Evolutionary conservation across 2,888 invertebrate genomes (phyloP).

Genomic region (Panopea generosa): DNA sequence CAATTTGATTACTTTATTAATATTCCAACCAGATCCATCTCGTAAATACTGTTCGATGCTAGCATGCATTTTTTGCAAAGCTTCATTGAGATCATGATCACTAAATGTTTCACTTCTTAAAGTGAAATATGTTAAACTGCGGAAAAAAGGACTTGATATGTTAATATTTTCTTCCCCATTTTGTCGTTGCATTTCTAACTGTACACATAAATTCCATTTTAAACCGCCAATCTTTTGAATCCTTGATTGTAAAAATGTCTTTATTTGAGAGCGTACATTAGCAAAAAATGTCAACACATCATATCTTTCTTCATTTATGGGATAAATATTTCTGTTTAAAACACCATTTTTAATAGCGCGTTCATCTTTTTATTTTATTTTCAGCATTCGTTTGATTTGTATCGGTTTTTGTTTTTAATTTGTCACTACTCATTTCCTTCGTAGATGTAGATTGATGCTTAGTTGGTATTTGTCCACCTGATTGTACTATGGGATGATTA

Average conservation of each 20-base stretch:
- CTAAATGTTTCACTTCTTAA: conserved; percentile 8
- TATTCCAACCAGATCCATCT: conserved; percentile 47
- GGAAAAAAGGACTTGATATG: conserved; percentile 27
- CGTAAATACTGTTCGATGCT: conserved; percentile 43
- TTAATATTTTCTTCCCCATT: conserved; percentile 21
- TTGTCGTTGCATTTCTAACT: conserved; percentile 49
- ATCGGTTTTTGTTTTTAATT: not conserved
- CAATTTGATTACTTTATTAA: conserved; percentile 35
- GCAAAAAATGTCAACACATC: conserved; percentile 45
- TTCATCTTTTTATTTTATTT: conserved; percentile 10
- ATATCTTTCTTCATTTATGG: conserved; percentile 27
- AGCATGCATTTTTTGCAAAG: conserved; percentile 46
- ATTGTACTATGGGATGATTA: conserved; percentile 6
- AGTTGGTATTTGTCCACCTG: not conserved
- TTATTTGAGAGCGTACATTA: conserved; percentile 16
- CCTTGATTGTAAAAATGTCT: conserved; percentile 11
- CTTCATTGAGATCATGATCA: conserved; percentile 34
- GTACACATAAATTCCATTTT: conserved; percentile 47
- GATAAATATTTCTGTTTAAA: conserved; percentile 26
- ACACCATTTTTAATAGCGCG: conserved; percentile 19
- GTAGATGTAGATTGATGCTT: not conserved
- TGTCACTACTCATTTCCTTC: not conserved
- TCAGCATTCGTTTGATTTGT: not conserved
- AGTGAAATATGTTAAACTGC: conserved; percentile 21
- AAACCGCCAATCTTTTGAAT: conserved; percentile 13